Percentiles rank a stretch among this genome's conserved stretches.
Conservation (phyloP, 2,797 vertebrate genomes). For the Hydrophis major region DNA sequence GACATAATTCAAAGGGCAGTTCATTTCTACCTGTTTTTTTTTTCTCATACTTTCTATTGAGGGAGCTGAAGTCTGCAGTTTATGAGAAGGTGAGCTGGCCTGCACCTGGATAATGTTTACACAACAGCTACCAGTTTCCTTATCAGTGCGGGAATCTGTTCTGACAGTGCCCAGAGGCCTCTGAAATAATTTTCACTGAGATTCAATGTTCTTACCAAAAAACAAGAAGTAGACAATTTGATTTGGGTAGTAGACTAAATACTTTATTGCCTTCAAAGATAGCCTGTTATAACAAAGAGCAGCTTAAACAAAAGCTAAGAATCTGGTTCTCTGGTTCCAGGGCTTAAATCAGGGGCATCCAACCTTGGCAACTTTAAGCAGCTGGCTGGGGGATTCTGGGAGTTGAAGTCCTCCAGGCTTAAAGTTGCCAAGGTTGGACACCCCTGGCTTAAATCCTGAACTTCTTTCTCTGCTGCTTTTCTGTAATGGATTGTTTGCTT, state of each 20-base stretch:
- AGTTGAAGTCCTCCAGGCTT: too few species aligned
- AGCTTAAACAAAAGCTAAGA: background rate
- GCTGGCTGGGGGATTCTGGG: too few species aligned
- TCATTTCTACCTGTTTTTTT: background rate
- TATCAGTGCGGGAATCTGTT: background rate
- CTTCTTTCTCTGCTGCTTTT: background rate
- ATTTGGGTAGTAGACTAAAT: background rate
- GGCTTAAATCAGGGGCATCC: background rate
- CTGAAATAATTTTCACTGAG: background rate
- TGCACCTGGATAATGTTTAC: background rate
- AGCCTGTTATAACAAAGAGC: background rate
- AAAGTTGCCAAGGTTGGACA: too few species aligned
- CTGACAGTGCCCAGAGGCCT: background rate
- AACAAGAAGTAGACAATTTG: background rate
- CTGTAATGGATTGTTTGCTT: background rate
- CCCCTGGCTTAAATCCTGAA: background rate
- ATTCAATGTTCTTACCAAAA: background rate
- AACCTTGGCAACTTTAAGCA: too few species aligned
- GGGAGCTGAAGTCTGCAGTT: background rate
- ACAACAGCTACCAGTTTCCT: background rate
- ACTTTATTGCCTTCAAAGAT: background rate
- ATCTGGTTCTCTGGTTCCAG: background rate
- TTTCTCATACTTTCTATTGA: background rate
- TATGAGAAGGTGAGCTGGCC: background rate
- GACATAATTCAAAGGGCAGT: background rate